Evolutionary conservation across 2,113 vertebrate species (phyloP).

Genomic region (Delphinus delphis): DNA sequence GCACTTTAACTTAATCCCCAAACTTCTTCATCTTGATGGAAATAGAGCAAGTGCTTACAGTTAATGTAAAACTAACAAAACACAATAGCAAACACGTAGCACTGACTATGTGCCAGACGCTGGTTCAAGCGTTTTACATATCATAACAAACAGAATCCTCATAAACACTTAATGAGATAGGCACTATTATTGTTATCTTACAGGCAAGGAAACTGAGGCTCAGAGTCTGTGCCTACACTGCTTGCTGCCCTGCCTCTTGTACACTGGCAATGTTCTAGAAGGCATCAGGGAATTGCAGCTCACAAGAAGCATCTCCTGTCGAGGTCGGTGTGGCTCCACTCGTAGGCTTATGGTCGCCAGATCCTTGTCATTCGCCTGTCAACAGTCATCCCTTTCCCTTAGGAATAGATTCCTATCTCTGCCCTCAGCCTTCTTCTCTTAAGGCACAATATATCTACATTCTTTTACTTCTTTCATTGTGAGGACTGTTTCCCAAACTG

Average conservation of each 20-base stretch:
- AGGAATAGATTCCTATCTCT: not conserved
- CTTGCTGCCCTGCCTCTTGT: not conserved
- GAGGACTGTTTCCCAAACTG: not conserved
- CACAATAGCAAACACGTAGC: not conserved
- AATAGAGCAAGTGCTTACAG: not conserved
- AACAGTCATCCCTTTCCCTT: not conserved
- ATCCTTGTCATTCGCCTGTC: slow-evolving; percentile 51
- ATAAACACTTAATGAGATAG: not conserved
- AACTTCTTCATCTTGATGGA: not conserved
- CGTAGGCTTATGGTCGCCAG: slow-evolving; percentile 51
- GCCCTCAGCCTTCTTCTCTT: not conserved
- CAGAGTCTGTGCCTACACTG: not conserved
- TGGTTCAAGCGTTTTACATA: not conserved
- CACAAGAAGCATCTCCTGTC: slow-evolving; percentile 48
- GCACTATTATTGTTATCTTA: not conserved
- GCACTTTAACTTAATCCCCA: not conserved
- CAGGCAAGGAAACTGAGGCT: not conserved
- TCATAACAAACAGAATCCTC: not conserved
- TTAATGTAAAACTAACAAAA: not conserved
- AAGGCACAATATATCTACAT: not conserved
- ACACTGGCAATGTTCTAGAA: not conserved
- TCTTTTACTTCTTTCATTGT: not conserved
- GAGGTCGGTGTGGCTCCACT: not conserved
- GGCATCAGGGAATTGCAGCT: slow-evolving; percentile 37
- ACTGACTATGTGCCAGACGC: not conserved